phyloP scores from a whole-genome alignment of 2,888 invertebrate species.

The Himalopsyche tibetana region DNA sequence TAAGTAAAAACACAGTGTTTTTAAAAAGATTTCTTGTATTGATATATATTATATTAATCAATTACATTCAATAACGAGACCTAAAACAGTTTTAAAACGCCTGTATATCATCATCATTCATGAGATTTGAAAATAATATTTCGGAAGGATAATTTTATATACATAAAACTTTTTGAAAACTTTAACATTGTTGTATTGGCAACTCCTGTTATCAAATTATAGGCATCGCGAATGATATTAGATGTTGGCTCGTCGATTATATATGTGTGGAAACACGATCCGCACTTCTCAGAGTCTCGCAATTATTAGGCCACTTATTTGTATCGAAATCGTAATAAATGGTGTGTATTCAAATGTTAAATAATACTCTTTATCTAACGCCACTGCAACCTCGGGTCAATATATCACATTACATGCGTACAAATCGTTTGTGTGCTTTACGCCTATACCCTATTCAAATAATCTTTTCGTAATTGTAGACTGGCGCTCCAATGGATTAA shows the following conservation, averaged over 20 bases:
- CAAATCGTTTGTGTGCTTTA: slow-evolving; percentile 22
- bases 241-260: not conserved
- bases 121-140: no score
- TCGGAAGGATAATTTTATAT: no score
- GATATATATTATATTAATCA: no score
- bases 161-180: no score
- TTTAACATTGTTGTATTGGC: not conserved
- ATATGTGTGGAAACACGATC: not conserved
- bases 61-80: no score
- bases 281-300: not conserved
- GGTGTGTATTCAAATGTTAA: slow-evolving; percentile 29
- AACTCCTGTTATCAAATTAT: not conserved
- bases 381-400: slow-evolving; percentile 10
- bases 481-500: not conserved
- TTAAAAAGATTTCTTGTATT: no score
- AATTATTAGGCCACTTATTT: slow-evolving; percentile 15
- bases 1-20: no score
- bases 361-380: slow-evolving; percentile 16
- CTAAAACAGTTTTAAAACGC: no score
- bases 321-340: slow-evolving; percentile 16
- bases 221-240: not conserved
- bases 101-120: no score
- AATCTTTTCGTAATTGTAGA: slow-evolving; percentile 10
- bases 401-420: slow-evolving; percentile 24
- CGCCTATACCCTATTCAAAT: not conserved